A percentile compares a stretch with the other conserved stretches of the same genome.
These are phyloP conservation scores for Drymonia ruficornis DNA, from an alignment of 2,888 invertebrate species.

Conservation along the genomic window DNA sequence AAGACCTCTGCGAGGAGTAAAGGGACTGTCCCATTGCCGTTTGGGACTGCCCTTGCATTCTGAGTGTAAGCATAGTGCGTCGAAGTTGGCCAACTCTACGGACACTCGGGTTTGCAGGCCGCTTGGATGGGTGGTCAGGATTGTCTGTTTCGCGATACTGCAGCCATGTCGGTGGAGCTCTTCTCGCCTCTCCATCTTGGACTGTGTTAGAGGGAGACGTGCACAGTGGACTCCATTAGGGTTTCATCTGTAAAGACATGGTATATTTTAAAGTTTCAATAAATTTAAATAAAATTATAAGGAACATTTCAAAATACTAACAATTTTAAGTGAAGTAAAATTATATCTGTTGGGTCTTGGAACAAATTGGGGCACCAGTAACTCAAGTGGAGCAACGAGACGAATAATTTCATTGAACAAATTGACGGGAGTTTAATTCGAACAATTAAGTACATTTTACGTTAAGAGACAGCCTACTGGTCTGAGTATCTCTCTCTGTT, in stretches of 20 bases:
- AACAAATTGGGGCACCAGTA: slow-evolving; percentile 27
- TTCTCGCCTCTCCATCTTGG: slow-evolving; percentile 70
- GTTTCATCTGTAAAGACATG: slow-evolving; percentile 20
- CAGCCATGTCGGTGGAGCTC: slow-evolving; percentile 76
- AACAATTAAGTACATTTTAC: slow-evolving; percentile 37
- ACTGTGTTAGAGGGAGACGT: slow-evolving; percentile 21
- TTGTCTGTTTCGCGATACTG: slow-evolving; percentile 79
- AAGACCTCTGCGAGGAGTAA: slow-evolving; percentile 57
- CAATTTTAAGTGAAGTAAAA: slow-evolving; percentile 3
- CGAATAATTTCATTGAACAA: slow-evolving; percentile 50
- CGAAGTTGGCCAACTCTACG: slow-evolving; percentile 77
- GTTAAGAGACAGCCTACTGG: background rate
- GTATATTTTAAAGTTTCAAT: too few relatives aligned
- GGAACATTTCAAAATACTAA: background rate
- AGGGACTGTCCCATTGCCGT: slow-evolving; percentile 69
- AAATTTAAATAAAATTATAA: background rate
- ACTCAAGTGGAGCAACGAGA: slow-evolving; percentile 29
- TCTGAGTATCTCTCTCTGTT: background rate
- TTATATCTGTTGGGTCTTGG: slow-evolving; percentile 20
- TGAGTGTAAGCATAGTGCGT: slow-evolving; percentile 67
- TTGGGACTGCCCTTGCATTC: slow-evolving; percentile 65
- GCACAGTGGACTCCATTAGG: slow-evolving; percentile 39
- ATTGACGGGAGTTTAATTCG: slow-evolving; percentile 40
- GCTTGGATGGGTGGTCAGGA: slow-evolving; percentile 76
- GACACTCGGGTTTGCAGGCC: slow-evolving; percentile 77